These are phyloP conservation scores for Anseranas semipalmata DNA, from an alignment of 2,113 vertebrate genomes.

Conservation along the genomic window DNA sequence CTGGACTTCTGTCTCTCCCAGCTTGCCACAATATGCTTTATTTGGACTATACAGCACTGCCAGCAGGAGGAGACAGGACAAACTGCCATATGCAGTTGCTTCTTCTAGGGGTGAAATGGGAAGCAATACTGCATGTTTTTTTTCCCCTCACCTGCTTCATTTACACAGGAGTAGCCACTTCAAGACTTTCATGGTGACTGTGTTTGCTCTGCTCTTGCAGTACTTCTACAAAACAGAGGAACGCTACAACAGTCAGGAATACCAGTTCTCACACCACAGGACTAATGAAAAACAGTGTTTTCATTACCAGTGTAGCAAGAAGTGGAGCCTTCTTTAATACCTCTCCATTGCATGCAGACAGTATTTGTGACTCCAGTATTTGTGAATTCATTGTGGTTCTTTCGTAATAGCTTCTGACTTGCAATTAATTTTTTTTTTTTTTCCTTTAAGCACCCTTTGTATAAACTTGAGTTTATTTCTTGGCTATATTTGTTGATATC, in stretches of 20 bases:
- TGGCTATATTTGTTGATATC: not conserved
- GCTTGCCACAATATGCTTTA: not conserved
- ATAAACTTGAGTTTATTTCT: not conserved
- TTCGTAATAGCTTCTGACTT: not conserved
- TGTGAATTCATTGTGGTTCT: not conserved
- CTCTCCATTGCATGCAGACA: not conserved
- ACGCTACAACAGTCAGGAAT: not conserved
- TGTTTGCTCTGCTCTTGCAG: not conserved
- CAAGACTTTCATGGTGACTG: not conserved
- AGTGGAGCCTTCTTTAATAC: not conserved
- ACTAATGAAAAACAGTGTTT: not conserved
- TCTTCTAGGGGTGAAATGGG: not conserved
- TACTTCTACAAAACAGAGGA: not conserved
- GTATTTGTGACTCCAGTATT: not conserved
- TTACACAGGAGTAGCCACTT: not conserved
- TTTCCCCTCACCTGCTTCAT: not conserved
- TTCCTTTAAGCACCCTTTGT: not conserved
- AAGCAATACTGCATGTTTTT: not conserved
- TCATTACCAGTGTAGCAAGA: not conserved
- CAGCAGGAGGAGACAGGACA: not conserved
- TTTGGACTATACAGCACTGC: not conserved
- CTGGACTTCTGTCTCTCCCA: not conserved
- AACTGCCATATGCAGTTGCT: not conserved
- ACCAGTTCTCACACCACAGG: not conserved
- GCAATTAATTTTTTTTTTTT: not conserved